phyloP scores from a whole-genome alignment of 1,140 invertebrate genomes.

The Hermetia illucens region DNA sequence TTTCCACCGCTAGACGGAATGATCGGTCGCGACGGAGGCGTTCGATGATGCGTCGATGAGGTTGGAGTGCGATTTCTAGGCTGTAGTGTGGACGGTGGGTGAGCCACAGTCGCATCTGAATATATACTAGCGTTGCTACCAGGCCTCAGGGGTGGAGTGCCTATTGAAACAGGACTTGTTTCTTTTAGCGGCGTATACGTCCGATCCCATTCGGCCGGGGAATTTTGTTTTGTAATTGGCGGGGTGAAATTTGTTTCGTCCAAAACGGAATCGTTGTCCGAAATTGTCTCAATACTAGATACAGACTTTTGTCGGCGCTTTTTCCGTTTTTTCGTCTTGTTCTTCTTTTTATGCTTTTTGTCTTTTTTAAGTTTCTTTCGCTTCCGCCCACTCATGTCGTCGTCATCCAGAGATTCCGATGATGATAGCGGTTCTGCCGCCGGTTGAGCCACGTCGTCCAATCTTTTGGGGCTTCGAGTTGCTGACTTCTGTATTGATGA shows the following conservation, averaged over 20 bases:
- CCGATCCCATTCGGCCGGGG: constrained; percentile 29
- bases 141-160: constrained; percentile 34
- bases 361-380: constrained; percentile 52
- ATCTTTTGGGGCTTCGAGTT: background rate
- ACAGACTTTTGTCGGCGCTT: constrained; percentile 47
- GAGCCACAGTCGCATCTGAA: too few relatives aligned
- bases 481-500: constrained; percentile 1
- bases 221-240: constrained; percentile 11
- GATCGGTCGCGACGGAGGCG: constrained; percentile 8
- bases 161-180: constrained; percentile 43
- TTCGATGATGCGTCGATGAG: constrained; percentile 14
- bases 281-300: constrained; percentile 44
- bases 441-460: constrained; percentile 7
- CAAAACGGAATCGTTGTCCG: constrained; percentile 36
- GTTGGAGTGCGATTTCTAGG: background rate
- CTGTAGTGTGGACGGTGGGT: too few relatives aligned
- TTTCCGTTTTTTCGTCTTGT: constrained; percentile 53
- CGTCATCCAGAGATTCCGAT: constrained; percentile 5
- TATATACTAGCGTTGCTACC: constrained; percentile 10
- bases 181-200: constrained; percentile 23
- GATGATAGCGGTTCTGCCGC: constrained; percentile 9
- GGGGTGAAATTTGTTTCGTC: constrained; percentile 24
- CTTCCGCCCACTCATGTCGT: constrained; percentile 16
- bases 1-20: background rate
- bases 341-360: constrained; percentile 36